phyloP scores from a whole-genome alignment of 2,888 invertebrate genomes.

The Malthinus flaveolus region DNA sequence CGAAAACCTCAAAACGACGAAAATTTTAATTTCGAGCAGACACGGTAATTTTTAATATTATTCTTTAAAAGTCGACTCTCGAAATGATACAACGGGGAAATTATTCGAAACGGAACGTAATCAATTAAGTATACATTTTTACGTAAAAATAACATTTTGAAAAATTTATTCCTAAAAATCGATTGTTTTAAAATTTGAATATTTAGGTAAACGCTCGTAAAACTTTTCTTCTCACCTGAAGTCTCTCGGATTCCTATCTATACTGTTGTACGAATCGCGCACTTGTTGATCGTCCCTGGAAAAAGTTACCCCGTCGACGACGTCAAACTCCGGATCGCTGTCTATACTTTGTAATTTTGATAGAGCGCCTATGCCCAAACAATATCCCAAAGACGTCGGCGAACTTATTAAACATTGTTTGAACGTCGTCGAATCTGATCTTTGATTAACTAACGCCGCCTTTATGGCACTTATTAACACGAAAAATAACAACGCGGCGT shows the following conservation, averaged over 20 bases:
- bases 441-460: slow-evolving; percentile 1
- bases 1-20: neutral
- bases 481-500: slow-evolving; percentile 1
- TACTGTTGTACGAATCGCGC: slow-evolving; percentile 67
- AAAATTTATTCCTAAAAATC: too few relatives aligned
- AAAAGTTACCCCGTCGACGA: slow-evolving; percentile 67
- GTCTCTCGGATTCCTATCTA: slow-evolving; percentile 75
- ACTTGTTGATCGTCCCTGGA: slow-evolving; percentile 67
- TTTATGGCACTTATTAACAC: neutral
- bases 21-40: slow-evolving; percentile 7
- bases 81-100: slow-evolving; percentile 3
- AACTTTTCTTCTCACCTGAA: slow-evolving; percentile 61
- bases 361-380: slow-evolving; percentile 72
- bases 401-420: slow-evolving; percentile 56
- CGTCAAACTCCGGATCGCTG: slow-evolving; percentile 66
- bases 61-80: neutral
- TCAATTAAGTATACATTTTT: neutral
- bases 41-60: slow-evolving; percentile 9
- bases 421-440: slow-evolving; percentile 40
- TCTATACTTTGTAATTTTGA: slow-evolving; percentile 68
- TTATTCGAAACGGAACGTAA: neutral
- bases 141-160: too few relatives aligned
- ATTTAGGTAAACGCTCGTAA: neutral
- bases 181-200: too few relatives aligned
- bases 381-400: slow-evolving; percentile 60